Evolutionary conservation across 2,888 invertebrate genomes (phyloP), one percentile per base, ranked within the genome.

Genomic region (Agonopterix alstromeriana): DNA sequence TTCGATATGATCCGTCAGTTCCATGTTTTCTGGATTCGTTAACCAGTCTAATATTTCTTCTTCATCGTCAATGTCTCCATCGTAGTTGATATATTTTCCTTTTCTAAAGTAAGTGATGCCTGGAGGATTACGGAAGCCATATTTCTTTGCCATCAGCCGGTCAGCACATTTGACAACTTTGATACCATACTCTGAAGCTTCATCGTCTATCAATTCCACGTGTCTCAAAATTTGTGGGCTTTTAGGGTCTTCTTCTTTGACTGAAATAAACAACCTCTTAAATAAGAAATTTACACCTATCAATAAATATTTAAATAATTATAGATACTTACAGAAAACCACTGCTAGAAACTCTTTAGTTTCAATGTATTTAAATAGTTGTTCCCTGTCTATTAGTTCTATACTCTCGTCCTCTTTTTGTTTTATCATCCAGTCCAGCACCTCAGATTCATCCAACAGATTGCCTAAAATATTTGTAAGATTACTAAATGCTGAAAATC

Each of bases 1-100:
- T 77, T 97, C 97, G 48, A 97, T 97, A 60, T 95, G 95, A 79
- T 97, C 97, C 4, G 95, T 96, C 52, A 97, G 90, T 79, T 97
- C 97, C 97, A 97, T 97, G 63, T 97, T 97, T 65, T 95, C 95
- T 0, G 97, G 97, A 75, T 97, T 95, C 0, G 97, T 97, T 10
- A 97, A 82, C 97, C 97, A 97, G 72, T 97, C 97, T 35, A 97
- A 89, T 49, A 96, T 91, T 80, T 96, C 96, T 74, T 97, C 97
- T 65, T 96, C 96, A 62, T 97, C 97, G 63, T 97, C 96, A 53
- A 97, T 94, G 64, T 97, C 97, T 10, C 97, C 97, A 65, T 97
- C 97, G 68, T 97, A 97, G 71, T 97, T 97, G 10, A 97, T 95
- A 54, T 93, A 92, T 84, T 97, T 97, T 12, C 91, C 95, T 80